Evolutionary conservation across 2,113 vertebrate genomes (phyloP).

Genomic region (Calypte anna): DNA sequence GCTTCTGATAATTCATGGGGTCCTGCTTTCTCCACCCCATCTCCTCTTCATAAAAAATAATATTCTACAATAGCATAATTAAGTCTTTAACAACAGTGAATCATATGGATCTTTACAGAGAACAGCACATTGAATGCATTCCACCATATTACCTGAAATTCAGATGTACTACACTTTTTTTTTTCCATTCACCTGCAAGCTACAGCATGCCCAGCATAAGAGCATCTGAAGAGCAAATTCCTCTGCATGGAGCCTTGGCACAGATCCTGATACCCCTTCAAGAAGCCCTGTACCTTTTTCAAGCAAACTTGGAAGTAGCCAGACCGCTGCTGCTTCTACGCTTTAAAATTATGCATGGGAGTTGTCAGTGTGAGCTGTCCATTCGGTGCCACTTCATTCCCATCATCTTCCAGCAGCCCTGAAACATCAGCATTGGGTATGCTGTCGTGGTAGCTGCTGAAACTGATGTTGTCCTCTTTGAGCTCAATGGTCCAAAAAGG

Average conservation of each 20-base stretch:
- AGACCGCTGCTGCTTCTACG: constrained; percentile 67
- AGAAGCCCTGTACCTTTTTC: neutral
- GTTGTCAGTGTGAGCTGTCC: constrained; percentile 91
- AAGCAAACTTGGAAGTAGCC: constrained; percentile 15
- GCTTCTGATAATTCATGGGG: neutral
- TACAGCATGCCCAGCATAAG: neutral
- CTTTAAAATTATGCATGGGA: constrained; percentile 89
- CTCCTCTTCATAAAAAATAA: constrained; percentile 45
- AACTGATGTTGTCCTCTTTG: constrained; percentile 99
- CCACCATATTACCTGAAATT: constrained; percentile 33
- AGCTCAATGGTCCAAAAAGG: constrained; percentile 99
- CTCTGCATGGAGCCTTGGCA: neutral
- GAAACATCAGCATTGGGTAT: constrained; percentile 95
- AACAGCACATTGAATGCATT: constrained; percentile 33
- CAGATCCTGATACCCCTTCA: neutral
- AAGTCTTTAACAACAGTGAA: constrained; percentile 54
- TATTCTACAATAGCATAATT: constrained; percentile 32
- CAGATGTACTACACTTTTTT: neutral
- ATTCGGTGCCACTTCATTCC: constrained; percentile 89
- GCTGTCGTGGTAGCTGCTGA: constrained; percentile 99
- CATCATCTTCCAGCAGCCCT: constrained; percentile 92
- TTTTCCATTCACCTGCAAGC: constrained; percentile 35
- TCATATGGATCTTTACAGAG: constrained; percentile 35
- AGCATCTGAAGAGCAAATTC: constrained; percentile 34
- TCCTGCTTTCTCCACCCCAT: constrained; percentile 40